These are phyloP conservation scores for Taxidea taxus DNA, from an alignment of 2,113 vertebrate genomes.

Conservation along the genomic window DNA sequence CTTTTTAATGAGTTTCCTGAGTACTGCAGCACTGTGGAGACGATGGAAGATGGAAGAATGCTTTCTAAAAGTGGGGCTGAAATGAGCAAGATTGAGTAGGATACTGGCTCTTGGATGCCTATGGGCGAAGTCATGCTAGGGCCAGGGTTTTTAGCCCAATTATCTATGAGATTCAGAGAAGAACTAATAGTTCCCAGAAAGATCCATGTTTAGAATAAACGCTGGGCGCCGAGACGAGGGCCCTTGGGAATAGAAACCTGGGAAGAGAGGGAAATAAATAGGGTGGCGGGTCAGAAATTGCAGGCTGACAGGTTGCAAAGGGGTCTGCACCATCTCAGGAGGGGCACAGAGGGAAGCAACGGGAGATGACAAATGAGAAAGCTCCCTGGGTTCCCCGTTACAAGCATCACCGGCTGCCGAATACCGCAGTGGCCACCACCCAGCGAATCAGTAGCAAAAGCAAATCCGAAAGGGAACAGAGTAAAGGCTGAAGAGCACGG, in stretches of 20 bases:
- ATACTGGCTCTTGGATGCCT: neutral
- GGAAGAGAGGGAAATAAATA: neutral
- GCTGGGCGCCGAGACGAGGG: neutral
- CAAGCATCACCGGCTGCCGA: neutral
- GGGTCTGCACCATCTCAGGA: neutral
- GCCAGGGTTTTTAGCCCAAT: neutral
- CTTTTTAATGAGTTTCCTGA: conserved; percentile 39
- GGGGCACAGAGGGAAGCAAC: neutral
- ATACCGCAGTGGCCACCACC: neutral
- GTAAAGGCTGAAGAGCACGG: neutral
- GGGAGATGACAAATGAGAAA: neutral
- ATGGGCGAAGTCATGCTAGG: neutral
- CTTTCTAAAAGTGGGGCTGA: neutral
- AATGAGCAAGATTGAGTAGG: conserved; percentile 34
- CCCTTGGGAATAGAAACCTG: neutral
- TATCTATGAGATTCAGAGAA: neutral
- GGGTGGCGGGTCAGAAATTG: neutral
- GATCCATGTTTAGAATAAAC: conserved; percentile 12
- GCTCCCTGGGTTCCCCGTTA: neutral
- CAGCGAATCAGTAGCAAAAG: neutral
- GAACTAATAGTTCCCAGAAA: neutral
- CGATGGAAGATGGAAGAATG: neutral
- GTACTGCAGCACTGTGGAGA: neutral
- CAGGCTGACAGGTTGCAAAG: neutral
- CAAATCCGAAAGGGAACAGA: neutral